Evolutionary conservation across 2,797 vertebrate species (phyloP), one percentile per base, ranked within the genome.

Genomic region (Coilia nasus): DNA sequence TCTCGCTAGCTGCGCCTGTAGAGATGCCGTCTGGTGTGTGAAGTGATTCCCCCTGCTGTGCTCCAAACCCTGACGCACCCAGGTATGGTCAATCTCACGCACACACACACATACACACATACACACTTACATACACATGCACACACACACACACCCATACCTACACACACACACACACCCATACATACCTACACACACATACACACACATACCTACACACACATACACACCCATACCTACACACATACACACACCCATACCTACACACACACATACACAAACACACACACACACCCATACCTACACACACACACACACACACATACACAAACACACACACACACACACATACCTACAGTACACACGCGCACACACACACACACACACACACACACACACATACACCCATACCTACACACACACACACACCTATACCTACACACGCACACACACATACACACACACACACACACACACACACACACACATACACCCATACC

Each of bases 21-120:
- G 90, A 90, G 90, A 91, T 84, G 87, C 89, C 88, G 90, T 91
- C 90, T 91, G 91, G 89, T 89, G 89, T 90, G 89, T 91, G 90
- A 91, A 91, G 88, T 86, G 87, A 90, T 67, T 86, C 88, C 87
- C 86, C 89, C 90, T 81, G 84, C 86, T 82, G 89, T 11, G 88
- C 81, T 57, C 81, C 81, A 81, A 75, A 85, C 88, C 82, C 71
- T 87, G 85, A 84, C 82, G 84, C 67, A 59, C 71, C 83, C 64
- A 81, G 83, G 84, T 81, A 82, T 87, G 86, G 81, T 62, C 78
- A 50, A 82, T 87, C 81, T 89, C 35, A 78, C 31, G 7, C 71
- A 78, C 35, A 6, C 71, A 78, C 71, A 78, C 71, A 44, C 71
- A 41, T 19, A 4, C 67, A 75, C 67, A 75, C 67, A 41, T 28